Evolutionary conservation across 2,113 vertebrate species (phyloP), one percentile per base, ranked within the genome.

Genomic region (Mystacornis crossleyi): DNA sequence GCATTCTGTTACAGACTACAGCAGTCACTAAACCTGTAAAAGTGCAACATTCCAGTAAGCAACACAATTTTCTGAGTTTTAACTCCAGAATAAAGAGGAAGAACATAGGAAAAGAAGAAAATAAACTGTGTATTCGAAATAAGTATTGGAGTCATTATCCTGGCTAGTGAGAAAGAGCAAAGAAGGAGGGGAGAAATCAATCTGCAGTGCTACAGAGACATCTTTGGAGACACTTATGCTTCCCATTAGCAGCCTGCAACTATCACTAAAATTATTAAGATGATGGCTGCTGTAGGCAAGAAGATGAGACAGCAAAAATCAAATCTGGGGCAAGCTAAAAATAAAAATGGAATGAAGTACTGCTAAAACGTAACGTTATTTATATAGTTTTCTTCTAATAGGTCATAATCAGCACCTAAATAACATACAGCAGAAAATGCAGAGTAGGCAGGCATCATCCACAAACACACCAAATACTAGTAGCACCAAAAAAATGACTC

Each of bases 291-390:
- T 90, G 74, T 25, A 86, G 86, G 60, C 79, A 94, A 77, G 66
- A 94, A 90, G 74, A 91, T 91, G 89, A 97, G 88, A 93, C 82
- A 88, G 90, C 78, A 90, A 93, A 86, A 85, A 31, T 6, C 69
- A 81, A 66, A 95, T 86, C 85, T 86, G 42, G 95, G 92, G 55
- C 90, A 92, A 94, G 73, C 47, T 90, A 95, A 84, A 95, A 96
- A 95, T 92, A 96, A 83, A 92, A 94, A 67, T 43, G 28, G 31
- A 92, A 88, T 60, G 23, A 89, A 69, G 45, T 50, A 79, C 62
- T 72, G 57, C 71, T 79, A 77, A 93, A 94, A 86, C 4, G 3
- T 64, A 78, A 65, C 64, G 67, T 86, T 90, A 54, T 83, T 89
- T 96, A 89, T 55, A 64, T 26, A 36, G 16, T 33, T 86, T 93